Evolutionary conservation across 2,113 vertebrate species (phyloP).

Genomic region (Chionis minor): DNA sequence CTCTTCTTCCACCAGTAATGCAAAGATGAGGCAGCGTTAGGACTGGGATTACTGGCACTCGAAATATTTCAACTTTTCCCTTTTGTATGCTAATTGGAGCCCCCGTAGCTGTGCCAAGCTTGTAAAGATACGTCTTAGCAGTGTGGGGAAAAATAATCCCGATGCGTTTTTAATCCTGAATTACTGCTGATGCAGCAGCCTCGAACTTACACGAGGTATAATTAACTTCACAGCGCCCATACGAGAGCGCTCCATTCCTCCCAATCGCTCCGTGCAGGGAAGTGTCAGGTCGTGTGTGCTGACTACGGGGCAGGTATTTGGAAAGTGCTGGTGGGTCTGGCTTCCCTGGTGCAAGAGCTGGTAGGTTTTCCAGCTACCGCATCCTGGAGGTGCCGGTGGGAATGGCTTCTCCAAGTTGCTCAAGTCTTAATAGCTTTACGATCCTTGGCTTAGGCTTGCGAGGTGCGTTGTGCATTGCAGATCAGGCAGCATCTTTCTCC

Average conservation of each 20-base stretch:
- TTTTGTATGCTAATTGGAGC: not conserved
- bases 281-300: fast-evolving
- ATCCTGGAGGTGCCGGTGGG: not conserved
- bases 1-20: not conserved
- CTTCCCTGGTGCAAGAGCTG: not conserved
- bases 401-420: not conserved
- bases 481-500: slow-evolving; percentile 10
- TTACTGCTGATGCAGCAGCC: not conserved
- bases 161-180: not conserved
- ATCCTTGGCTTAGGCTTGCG: not conserved
- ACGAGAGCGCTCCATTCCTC: fast-evolving
- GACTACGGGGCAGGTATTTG: not conserved
- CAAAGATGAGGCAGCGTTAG: not conserved
- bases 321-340: not conserved
- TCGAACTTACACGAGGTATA: fast-evolving
- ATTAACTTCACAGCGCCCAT: not conserved
- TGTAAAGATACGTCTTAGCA: not conserved
- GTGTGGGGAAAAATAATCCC: not conserved
- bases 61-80: not conserved
- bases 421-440: not conserved
- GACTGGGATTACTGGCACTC: not conserved
- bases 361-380: not conserved
- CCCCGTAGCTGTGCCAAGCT: not conserved
- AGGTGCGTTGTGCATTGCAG: not conserved
- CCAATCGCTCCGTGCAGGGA: fast-evolving